Base-by-base conservation (phyloP, 2,113 vertebrate genomes). In the Clarias batrachus region DNA sequence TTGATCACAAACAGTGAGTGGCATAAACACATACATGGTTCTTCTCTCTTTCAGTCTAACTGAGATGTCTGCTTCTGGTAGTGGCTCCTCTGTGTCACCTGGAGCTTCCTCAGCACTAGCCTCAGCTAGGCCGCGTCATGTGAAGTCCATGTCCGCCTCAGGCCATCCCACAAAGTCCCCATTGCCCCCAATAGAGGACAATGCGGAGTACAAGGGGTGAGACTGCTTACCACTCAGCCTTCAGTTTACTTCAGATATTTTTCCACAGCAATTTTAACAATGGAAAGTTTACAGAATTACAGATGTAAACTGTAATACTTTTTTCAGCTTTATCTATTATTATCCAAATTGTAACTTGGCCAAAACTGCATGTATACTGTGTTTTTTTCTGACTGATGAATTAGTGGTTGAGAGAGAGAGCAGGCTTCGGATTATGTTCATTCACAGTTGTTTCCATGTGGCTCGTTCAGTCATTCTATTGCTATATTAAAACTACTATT, bases 101-200 rank as follows among this genome's bases (percentile, higher is more conserved):
- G 90, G 86, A 1, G 94, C 96, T 1, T 96, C 95, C 0, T 93
- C 94, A 10, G 94, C 94, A 0, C 89, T 95, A 8, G 91, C 95
- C 54, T 95, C 98, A 0, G 92, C 98, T 0, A 95, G 98, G 52
- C 97, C 98, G n/a, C 97, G 98, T 19, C 98, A 99, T 92, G 97
- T 98, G 79, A 99, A 99, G 92, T 99, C 98, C 63, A 98, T 99
- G 97, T 99, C 98, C 0, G 95, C 98, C 30, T 99, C 98, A n/a
- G 96, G 97, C 63, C 98, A 99, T 82, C 97, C 98, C 10, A 95
- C 96, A 68, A 99, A 99, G 94, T 96, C 96, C 87, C 96, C 86
- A 0, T 81, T 91, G 17, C 88, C 90, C 11, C 90, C 88, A 37
- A 88, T 89, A 30, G 87, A 98, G 81, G 97, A 99, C 88, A 94